Percentiles rank a stretch among this genome's conserved stretches.
These are phyloP conservation scores for Apamea sordens DNA, from an alignment of 2,888 invertebrate species.

Conservation along the genomic window DNA sequence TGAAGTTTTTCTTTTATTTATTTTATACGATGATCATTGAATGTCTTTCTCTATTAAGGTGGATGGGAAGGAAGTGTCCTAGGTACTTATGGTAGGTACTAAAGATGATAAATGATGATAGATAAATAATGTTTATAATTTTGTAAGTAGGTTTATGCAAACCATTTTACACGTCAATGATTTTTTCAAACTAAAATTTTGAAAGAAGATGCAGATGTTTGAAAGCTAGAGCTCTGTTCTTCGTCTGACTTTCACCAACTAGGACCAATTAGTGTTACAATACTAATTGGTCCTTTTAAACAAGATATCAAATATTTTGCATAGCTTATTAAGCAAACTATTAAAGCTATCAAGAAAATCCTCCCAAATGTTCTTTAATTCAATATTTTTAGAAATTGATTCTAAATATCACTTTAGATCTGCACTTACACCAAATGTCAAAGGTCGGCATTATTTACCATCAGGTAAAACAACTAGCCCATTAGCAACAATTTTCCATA, in stretches of 20 bases:
- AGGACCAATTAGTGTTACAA: background rate
- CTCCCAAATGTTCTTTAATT: background rate
- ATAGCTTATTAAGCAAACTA: background rate
- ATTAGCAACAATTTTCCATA: slow-evolving; percentile 50
- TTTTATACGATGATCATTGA: slow-evolving; percentile 14
- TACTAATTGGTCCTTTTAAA: background rate
- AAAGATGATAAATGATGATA: background rate
- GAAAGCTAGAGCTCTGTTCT: background rate
- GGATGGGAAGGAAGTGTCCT: background rate
- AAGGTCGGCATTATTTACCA: background rate
- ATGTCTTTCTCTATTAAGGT: background rate
- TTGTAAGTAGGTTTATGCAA: background rate
- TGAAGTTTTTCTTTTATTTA: slow-evolving; percentile 13
- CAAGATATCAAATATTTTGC: background rate
- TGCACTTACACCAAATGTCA: background rate
- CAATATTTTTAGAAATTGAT: accelerated
- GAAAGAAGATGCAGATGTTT: background rate
- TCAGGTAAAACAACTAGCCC: slow-evolving; percentile 44
- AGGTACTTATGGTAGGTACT: background rate
- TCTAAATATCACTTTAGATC: background rate
- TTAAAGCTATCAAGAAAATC: background rate
- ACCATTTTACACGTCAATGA: no score
- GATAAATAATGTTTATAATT: background rate
- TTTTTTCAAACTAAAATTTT: background rate
- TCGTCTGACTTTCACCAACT: background rate